Evolutionary conservation across 2,113 vertebrate species (phyloP).

Genomic region (Natator depressus): DNA sequence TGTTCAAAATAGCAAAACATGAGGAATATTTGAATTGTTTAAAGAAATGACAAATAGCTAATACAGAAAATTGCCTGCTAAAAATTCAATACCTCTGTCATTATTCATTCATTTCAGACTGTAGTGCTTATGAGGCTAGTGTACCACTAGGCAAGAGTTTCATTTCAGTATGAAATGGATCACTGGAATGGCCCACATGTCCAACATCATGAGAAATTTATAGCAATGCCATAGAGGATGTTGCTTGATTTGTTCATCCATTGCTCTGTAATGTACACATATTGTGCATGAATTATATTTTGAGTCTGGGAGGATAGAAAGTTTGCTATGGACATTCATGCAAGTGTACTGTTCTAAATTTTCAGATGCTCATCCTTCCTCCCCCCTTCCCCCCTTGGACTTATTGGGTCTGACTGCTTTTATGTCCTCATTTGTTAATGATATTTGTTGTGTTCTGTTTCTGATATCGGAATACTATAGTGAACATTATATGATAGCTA

Average conservation of each 20-base stretch:
- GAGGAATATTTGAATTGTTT: constrained; percentile 53
- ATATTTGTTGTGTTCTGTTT: background rate
- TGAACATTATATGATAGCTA: background rate
- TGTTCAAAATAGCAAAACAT: constrained; percentile 46
- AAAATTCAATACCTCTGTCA: constrained; percentile 41
- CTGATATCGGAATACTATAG: too few species aligned
- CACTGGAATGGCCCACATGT: constrained; percentile 11
- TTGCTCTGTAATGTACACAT: constrained; percentile 7
- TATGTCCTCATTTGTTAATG: background rate
- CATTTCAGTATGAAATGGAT: constrained; percentile 50
- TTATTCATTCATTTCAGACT: constrained; percentile 45
- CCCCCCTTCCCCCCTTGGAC: background rate
- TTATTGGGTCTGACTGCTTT: background rate
- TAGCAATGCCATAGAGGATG: constrained; percentile 4
- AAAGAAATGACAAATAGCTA: constrained; percentile 22
- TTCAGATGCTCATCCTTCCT: background rate
- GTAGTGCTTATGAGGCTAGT: constrained; percentile 56
- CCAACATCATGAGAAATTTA: constrained; percentile 32
- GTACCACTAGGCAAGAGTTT: constrained; percentile 35
- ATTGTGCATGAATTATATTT: background rate
- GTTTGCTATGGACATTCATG: constrained; percentile 15
- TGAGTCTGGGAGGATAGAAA: background rate
- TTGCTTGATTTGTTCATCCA: constrained; percentile 47
- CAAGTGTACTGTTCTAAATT: background rate
- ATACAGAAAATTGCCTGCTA: constrained; percentile 4